Percentiles rank a stretch among this genome's conserved stretches.
Conservation (phyloP, 2,113 vertebrate genomes). For the Leptodactylus fuscus region DNA sequence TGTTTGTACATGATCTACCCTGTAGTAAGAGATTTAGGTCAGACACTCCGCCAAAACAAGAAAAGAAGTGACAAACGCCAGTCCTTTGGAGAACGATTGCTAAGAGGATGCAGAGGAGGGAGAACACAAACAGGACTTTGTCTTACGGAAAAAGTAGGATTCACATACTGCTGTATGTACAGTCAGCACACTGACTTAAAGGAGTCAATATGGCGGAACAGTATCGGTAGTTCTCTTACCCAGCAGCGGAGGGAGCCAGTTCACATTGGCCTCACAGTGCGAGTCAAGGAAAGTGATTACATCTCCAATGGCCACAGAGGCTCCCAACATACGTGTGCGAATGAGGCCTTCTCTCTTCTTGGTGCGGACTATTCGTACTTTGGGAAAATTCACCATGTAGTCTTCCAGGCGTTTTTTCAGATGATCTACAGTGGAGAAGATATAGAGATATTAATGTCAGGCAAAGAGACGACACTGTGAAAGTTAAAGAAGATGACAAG, state of each 20-base stretch:
- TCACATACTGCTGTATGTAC: not conserved
- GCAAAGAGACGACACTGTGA: no score
- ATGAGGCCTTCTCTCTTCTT: constrained; percentile 94
- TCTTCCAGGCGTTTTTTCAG: constrained; percentile 90
- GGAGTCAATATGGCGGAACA: not conserved
- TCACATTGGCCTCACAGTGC: constrained; percentile 95
- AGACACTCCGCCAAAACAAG: constrained; percentile 43
- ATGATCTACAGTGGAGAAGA: constrained; percentile 74
- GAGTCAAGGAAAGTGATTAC: constrained; percentile 98
- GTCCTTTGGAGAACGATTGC: not conserved
- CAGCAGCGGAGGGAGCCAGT: constrained; percentile 94
- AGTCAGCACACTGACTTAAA: not conserved
- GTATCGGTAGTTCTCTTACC: constrained; percentile 72
- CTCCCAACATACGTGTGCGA: constrained; percentile 91
- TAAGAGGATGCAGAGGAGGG: constrained; percentile 13
- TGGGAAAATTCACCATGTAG: constrained; percentile 89
- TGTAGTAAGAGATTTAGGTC: constrained; percentile 42
- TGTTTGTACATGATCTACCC: constrained; percentile 28
- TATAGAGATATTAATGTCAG: constrained; percentile 42
- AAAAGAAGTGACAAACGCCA: constrained; percentile 33
- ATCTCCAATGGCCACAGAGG: constrained; percentile 82
- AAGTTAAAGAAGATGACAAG: not conserved
- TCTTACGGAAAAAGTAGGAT: not conserved
- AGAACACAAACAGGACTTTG: constrained; percentile 14
- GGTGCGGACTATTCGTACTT: constrained; percentile 89